These are phyloP conservation scores for Peromyscus attwateri DNA, from an alignment of 2,797 vertebrate genomes.

Conservation along the genomic window DNA sequence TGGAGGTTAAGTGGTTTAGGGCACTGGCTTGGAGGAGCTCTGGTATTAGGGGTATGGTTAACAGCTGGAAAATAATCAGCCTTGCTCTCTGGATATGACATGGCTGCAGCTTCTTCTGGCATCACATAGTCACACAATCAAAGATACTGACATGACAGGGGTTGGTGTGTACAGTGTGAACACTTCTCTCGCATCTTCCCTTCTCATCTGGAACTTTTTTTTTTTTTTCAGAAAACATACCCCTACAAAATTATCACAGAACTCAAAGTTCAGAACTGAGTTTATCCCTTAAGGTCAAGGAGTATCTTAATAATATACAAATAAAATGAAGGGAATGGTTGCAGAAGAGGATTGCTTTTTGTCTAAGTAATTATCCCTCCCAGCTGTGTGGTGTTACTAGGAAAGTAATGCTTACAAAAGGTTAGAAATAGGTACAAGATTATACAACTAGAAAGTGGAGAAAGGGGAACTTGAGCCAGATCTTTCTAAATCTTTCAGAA, in stretches of 20 bases:
- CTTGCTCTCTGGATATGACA: background rate
- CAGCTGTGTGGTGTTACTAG: background rate
- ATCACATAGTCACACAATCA: background rate
- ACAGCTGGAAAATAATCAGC: background rate
- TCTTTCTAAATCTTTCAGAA: background rate
- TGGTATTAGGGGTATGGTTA: background rate
- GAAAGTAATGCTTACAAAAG: slow-evolving; percentile 3
- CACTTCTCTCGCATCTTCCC: background rate
- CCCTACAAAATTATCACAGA: background rate
- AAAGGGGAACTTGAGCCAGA: background rate
- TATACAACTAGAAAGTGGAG: background rate
- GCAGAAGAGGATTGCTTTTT: background rate
- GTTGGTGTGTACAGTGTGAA: background rate
- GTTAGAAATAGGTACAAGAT: background rate
- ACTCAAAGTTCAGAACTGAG: background rate
- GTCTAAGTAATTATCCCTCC: background rate
- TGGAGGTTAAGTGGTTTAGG: background rate
- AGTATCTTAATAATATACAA: background rate
- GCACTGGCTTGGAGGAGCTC: background rate
- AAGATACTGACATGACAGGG: too few relatives aligned
- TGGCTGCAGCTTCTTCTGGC: background rate
- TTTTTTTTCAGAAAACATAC: background rate
- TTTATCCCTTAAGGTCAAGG: background rate
- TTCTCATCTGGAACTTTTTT: background rate
- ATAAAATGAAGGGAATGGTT: background rate